These are phyloP conservation scores for Procavia capensis DNA, from an alignment of 2,113 vertebrate species.

Conservation along the genomic window DNA sequence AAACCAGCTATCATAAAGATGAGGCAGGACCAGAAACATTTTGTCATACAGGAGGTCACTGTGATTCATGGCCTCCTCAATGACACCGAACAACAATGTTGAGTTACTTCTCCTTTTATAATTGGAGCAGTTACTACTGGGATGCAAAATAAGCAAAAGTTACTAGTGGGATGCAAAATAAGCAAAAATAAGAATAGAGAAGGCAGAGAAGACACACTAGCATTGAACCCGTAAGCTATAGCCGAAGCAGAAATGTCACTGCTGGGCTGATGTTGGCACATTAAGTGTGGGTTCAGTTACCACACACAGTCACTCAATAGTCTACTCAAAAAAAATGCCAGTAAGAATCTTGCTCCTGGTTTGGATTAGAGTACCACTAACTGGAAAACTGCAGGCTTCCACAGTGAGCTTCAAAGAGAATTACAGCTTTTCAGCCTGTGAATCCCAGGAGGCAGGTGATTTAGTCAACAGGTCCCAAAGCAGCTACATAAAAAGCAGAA, in stretches of 20 bases:
- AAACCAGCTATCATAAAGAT: no score
- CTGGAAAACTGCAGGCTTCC: neutral
- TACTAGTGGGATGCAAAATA: neutral
- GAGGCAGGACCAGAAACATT: no score
- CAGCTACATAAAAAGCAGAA: conserved; percentile 27
- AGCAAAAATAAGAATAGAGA: neutral
- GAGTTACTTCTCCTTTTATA: neutral
- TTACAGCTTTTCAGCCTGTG: neutral
- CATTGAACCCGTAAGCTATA: neutral
- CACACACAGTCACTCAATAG: no score
- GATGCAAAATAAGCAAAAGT: neutral
- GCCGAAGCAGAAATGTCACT: neutral
- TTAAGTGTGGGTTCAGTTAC: neutral
- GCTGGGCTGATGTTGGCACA: neutral
- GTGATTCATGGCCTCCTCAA: no score
- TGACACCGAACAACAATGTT: no score
- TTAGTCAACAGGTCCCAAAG: neutral
- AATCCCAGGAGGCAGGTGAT: neutral
- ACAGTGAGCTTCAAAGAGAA: neutral
- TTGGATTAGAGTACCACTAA: neutral
- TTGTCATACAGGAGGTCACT: no score
- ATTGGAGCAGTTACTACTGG: neutral
- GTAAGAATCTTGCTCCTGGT: neutral
- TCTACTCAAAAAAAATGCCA: neutral
- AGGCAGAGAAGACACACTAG: neutral